Percentiles rank a stretch among this genome's conserved stretches.
phyloP scores from a whole-genome alignment of 2,113 vertebrate species.

The Syrrhaptes paradoxus region DNA sequence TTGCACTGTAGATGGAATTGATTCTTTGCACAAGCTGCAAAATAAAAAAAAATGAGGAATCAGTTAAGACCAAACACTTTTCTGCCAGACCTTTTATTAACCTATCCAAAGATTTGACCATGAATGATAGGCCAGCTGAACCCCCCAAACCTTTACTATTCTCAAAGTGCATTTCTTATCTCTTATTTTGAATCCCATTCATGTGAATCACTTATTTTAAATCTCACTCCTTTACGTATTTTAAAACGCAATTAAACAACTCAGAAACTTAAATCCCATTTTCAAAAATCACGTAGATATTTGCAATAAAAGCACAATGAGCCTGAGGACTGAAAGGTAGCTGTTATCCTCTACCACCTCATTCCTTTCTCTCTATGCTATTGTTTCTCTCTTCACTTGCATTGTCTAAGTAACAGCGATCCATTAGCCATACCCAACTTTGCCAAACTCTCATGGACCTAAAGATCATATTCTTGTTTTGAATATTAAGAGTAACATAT shows the following conservation, averaged over 20 bases:
- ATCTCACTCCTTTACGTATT: not conserved
- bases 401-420: not conserved
- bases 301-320: not conserved
- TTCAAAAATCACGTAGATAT: not conserved
- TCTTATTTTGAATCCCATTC: not conserved
- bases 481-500: not conserved
- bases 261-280: not conserved
- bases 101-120: not conserved
- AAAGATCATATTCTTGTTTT: not conserved
- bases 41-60: not conserved
- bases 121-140: not conserved
- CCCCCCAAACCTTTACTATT: not conserved
- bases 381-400: not conserved
- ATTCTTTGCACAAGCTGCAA: slow-evolving; percentile 96
- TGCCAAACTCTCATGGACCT: not conserved
- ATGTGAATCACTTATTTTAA: not conserved
- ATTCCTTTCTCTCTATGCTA: not conserved
- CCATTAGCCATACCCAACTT: not conserved
- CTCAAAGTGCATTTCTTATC: not conserved
- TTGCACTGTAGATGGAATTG: slow-evolving; percentile 97
- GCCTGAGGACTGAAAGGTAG: not conserved
- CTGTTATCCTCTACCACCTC: not conserved
- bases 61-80: not conserved
- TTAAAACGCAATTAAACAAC: not conserved
- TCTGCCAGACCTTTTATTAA: not conserved